These are phyloP conservation scores for Microtus pennsylvanicus DNA, from an alignment of 2,113 vertebrate species.

Conservation along the genomic window DNA sequence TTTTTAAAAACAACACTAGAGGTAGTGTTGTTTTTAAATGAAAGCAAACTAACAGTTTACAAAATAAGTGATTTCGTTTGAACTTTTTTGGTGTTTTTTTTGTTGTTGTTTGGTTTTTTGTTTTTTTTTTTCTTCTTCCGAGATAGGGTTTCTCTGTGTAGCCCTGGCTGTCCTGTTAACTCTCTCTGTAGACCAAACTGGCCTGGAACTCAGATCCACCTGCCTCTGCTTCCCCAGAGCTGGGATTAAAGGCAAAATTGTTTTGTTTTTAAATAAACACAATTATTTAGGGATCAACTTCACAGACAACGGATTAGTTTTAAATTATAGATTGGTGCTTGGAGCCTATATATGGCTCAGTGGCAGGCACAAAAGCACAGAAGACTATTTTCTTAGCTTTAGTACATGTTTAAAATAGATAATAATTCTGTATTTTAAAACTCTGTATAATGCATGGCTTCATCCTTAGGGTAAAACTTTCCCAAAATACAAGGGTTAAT, in stretches of 20 bases:
- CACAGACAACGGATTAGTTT: neutral
- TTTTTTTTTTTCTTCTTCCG: no score
- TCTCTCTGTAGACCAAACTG: neutral
- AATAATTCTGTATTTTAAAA: neutral
- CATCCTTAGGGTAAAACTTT: neutral
- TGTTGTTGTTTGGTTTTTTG: no score
- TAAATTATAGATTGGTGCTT: neutral
- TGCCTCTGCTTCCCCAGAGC: neutral
- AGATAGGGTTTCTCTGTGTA: no score
- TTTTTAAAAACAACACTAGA: neutral
- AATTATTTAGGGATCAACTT: neutral
- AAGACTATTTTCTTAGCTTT: constrained; percentile 18
- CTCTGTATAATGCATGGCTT: neutral
- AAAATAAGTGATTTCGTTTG: neutral
- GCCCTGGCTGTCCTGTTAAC: neutral
- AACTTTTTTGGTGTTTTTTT: no score
- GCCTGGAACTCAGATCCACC: neutral
- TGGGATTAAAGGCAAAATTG: neutral
- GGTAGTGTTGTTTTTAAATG: neutral
- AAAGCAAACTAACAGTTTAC: neutral
- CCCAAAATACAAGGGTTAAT: neutral
- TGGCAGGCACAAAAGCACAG: neutral
- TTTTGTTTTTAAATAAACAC: neutral
- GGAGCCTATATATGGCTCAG: neutral
- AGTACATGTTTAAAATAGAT: neutral